Evolutionary conservation across 2,888 invertebrate genomes (phyloP).

Genomic region (Ganaspis brasiliensis): DNA sequence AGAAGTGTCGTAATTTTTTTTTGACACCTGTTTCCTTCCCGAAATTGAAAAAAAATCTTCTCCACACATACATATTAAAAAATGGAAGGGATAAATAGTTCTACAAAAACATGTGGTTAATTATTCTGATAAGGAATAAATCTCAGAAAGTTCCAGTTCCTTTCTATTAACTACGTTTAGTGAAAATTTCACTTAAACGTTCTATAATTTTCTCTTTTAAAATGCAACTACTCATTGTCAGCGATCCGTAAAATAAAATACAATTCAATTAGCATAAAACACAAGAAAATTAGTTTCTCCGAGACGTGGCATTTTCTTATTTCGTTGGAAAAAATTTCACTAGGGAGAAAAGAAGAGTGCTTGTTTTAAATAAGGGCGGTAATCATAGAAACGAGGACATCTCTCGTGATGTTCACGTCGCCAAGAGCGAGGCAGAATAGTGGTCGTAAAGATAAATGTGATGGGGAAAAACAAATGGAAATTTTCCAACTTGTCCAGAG

Average conservation of each 20-base stretch:
- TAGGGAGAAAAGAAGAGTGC: background rate
- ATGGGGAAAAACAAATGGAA: slow-evolving; percentile 37
- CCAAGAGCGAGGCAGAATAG: slow-evolving; percentile 18
- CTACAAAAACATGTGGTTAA: too few relatives aligned
- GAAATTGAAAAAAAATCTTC: too few relatives aligned
- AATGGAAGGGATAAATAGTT: too few relatives aligned
- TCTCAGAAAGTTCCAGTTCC: too few relatives aligned
- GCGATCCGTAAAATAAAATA: background rate
- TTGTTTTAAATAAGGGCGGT: slow-evolving; percentile 1
- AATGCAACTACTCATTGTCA: background rate
- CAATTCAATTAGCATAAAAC: slow-evolving; percentile 4
- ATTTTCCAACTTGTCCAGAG: slow-evolving; percentile 22
- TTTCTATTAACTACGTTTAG: too few relatives aligned
- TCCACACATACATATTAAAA: too few relatives aligned
- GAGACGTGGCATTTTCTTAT: background rate
- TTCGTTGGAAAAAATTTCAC: background rate
- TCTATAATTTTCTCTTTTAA: background rate
- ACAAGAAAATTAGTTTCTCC: background rate
- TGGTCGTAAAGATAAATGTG: slow-evolving; percentile 33
- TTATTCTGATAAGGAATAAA: too few relatives aligned
- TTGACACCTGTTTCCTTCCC: too few relatives aligned
- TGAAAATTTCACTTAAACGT: too few relatives aligned
- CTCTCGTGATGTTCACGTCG: slow-evolving; percentile 23
- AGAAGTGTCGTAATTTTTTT: too few relatives aligned
- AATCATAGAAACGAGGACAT: background rate